These are phyloP conservation scores for Menura novaehollandiae DNA, from an alignment of 2,113 vertebrate genomes.

Conservation along the genomic window DNA sequence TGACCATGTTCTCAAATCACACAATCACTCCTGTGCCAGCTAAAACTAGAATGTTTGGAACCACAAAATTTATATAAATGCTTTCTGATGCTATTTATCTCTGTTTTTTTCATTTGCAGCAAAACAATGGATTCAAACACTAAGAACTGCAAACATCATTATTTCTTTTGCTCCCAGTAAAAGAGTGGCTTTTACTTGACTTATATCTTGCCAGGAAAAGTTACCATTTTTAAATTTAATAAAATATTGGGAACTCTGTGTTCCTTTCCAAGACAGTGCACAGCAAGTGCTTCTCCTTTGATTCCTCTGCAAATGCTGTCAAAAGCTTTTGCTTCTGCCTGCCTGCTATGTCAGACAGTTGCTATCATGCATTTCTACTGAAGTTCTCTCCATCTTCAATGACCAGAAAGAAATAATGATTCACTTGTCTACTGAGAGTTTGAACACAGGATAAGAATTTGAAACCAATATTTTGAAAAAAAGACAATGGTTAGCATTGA, in stretches of 20 bases:
- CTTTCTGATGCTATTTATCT: neutral
- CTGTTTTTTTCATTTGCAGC: neutral
- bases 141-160: neutral
- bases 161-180: neutral
- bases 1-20: neutral
- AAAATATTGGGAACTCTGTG: neutral
- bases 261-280: neutral
- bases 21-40: neutral
- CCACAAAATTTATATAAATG: neutral
- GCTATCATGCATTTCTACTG: neutral
- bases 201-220: neutral
- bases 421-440: neutral
- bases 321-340: conserved; percentile 17
- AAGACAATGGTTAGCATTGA: neutral
- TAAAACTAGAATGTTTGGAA: neutral
- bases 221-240: neutral
- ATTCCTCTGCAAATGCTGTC: neutral
- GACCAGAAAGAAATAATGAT: neutral
- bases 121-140: neutral
- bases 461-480: neutral
- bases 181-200: neutral
- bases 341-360: neutral
- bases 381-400: neutral
- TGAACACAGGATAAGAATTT: neutral
- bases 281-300: neutral